These are phyloP conservation scores for Chironomus striatipennis DNA, from an alignment of 1,140 invertebrate species.

Conservation along the genomic window DNA sequence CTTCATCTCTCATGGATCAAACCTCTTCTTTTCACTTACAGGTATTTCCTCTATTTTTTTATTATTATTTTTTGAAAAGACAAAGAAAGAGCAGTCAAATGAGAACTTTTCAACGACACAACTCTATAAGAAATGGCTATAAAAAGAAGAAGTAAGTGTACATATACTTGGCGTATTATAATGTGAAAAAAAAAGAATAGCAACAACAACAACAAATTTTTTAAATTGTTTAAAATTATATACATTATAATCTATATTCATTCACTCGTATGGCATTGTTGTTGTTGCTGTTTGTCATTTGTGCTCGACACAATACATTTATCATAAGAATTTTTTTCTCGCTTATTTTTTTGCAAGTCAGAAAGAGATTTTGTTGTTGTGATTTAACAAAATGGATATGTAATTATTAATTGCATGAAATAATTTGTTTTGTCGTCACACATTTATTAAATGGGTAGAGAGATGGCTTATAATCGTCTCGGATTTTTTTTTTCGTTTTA, in stretches of 20 bases:
- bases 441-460: slow-evolving; percentile 15
- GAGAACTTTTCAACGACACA: slow-evolving; percentile 5
- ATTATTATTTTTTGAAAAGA: not conserved
- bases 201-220: not conserved
- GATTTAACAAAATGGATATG: slow-evolving; percentile 11
- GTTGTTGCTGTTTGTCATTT: slow-evolving; percentile 11
- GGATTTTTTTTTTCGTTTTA: too few relatives aligned
- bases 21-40: not conserved
- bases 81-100: slow-evolving; percentile 1
- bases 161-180: too few relatives aligned
- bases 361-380: not conserved
- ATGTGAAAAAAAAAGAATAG: not conserved
- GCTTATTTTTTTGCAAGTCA: not conserved
- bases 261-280: not conserved
- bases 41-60: not conserved
- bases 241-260: slow-evolving; percentile 22
- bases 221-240: slow-evolving; percentile 24
- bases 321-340: not conserved
- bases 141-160: too few relatives aligned
- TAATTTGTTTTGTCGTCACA: slow-evolving; percentile 22
- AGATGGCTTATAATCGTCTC: too few relatives aligned
- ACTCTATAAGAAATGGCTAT: not conserved
- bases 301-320: slow-evolving; percentile 17
- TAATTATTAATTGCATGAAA: slow-evolving; percentile 19
- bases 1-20: not conserved